Base-by-base conservation (phyloP, 2,888 invertebrate species). In the Epinotia nisella region DNA sequence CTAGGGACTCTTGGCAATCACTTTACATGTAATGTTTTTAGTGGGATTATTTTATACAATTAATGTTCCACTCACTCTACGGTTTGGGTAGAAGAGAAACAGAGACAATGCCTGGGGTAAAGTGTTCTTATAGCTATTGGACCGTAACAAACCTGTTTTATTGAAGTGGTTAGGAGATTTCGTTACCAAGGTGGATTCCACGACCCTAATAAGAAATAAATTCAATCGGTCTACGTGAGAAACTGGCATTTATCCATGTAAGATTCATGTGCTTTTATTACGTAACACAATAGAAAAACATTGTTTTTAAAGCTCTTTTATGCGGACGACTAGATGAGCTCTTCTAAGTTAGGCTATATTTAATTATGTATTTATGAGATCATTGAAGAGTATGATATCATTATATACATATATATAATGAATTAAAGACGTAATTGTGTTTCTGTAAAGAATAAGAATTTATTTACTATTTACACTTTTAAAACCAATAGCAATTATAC, bases 121-220 rank as follows among this genome's bases (percentile, higher is more conserved):
- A 62, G 61, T 58, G 58, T 56, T 62, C 68, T 56, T 62, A 62
- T 56, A 19, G 35, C 62, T 67, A 68, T 72, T 56, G 72, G 58
- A 24, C 62, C 62, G 68, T 72, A 72, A n/a, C n/a, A n/a, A n/a
- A 67, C 68, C 62, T 13, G 71, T 72, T 72, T 68, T 68, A 72
- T 72, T 72, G 68, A 72, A 72, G 68, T 55, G 68, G 68, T 68
- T 66, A 49, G 61, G 41, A 66, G 61, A 72, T 67, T 72, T 62
- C 56, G 35, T n/a, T 17, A 29, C 51, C 56, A 49, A 21, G 39
- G 58, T 13, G 56, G 49, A 68, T 72, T 68, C 58, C 45, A 72
- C 58, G 62, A 24, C 56, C 62, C n/a, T 68, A 62, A 68, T 62
- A 67, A 51, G 55, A 61, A 70, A 67, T 62, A 55, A 21, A 56